Conservation (phyloP, 2,888 invertebrate species). For the Drosophila acutilabella region DNA sequence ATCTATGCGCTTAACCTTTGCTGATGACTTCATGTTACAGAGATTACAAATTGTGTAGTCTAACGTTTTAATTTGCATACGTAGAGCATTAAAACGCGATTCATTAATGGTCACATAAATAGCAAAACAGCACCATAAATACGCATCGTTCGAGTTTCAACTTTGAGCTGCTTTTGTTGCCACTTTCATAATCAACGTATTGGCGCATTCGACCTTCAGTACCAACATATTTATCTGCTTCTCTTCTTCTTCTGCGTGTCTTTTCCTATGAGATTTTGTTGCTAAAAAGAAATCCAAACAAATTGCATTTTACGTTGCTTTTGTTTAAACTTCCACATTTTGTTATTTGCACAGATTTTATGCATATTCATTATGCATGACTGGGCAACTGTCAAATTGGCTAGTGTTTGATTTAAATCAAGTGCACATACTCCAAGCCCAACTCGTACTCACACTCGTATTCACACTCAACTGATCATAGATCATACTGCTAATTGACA, state of each 20-base stretch:
- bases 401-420: slow-evolving; percentile 41
- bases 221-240: slow-evolving; percentile 33
- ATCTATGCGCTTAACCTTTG: slow-evolving; percentile 20
- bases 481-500: slow-evolving; percentile 46
- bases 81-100: slow-evolving; percentile 39
- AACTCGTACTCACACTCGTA: not conserved
- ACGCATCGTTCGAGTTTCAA: slow-evolving; percentile 32
- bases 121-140: slow-evolving; percentile 16
- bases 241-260: not conserved
- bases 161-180: slow-evolving; percentile 48
- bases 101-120: slow-evolving; percentile 55
- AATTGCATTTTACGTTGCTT: slow-evolving; percentile 60
- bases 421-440: slow-evolving; percentile 32
- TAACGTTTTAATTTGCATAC: slow-evolving; percentile 63
- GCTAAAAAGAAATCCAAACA: slow-evolving; percentile 50
- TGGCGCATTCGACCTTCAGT: slow-evolving; percentile 69
- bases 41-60: slow-evolving; percentile 36
- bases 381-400: slow-evolving; percentile 56
- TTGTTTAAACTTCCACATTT: slow-evolving; percentile 44
- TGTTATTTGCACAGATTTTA: slow-evolving; percentile 66
- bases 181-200: slow-evolving; percentile 67
- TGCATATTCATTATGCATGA: slow-evolving; percentile 72
- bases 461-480: slow-evolving; percentile 16
- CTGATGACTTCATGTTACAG: slow-evolving; percentile 46
- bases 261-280: slow-evolving; percentile 34